Conservation (phyloP, 1,140 invertebrate genomes). For the Zaprionus tsacasi region DNA sequence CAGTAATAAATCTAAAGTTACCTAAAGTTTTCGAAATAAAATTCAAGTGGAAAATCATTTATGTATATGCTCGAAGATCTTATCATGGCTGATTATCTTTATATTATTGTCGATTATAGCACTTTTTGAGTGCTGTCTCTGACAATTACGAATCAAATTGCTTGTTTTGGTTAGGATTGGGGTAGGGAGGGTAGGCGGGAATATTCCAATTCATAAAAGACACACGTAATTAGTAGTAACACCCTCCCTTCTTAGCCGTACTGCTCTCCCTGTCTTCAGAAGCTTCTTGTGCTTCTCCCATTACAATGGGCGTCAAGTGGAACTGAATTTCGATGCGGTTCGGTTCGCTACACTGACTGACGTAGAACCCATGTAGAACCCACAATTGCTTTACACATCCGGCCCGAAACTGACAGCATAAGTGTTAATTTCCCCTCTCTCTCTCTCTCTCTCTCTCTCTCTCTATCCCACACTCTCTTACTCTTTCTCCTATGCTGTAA, state of each 20-base stretch:
- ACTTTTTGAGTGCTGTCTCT: background rate
- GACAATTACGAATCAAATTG: constrained; percentile 4
- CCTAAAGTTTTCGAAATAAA: too few relatives aligned
- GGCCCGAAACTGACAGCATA: constrained; percentile 8
- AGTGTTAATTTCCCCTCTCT: constrained; percentile 40
- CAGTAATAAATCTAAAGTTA: background rate
- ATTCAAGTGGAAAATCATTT: background rate
- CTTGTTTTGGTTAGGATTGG: too few relatives aligned
- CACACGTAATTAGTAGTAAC: constrained; percentile 11
- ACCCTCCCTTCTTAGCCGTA: background rate
- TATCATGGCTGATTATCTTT: background rate
- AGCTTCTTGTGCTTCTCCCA: background rate
- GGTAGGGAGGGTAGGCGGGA: background rate
- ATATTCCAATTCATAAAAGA: constrained; percentile 10
- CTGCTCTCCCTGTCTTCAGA: background rate
- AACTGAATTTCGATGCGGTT: constrained; percentile 27
- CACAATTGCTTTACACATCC: constrained; percentile 9
- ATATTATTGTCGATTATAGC: background rate
- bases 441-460: background rate
- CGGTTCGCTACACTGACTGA: constrained; percentile 39
- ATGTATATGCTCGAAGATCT: background rate
- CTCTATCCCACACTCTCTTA: background rate
- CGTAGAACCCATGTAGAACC: constrained; percentile 14
- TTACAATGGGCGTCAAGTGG: constrained; percentile 41
- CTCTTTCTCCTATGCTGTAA: constrained; percentile 29